Evolutionary conservation across 2,888 invertebrate genomes (phyloP), one percentile per base, ranked within the genome.

Genomic region (Pogonocherus hispidulus): DNA sequence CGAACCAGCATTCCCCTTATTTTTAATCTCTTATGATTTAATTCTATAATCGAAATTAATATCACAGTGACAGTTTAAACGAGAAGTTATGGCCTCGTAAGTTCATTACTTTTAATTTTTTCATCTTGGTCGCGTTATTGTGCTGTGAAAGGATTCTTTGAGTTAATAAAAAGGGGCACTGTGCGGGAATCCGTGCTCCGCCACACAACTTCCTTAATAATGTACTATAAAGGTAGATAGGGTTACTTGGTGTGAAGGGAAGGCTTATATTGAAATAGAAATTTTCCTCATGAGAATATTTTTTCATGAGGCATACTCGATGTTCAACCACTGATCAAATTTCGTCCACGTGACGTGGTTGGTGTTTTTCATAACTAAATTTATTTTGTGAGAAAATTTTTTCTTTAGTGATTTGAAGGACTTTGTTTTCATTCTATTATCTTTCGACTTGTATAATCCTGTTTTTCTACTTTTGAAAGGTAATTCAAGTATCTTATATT

Each of bases 181-280:
- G 11, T 32, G 32, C 32, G 32, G 32, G 32, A 32, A 32, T 32
- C 32, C 32, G 32, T 32, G 32, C 32, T n/a, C n/a, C n/a, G n/a
- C n/a, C n/a, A n/a, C 32, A 32, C 6, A 11, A 32, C 8, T 32
- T 11, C 9, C 11, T 9, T 32, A 6, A 32, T 32, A 32, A 32
- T 32, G 32, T 32, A 32, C 4, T 23, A 23, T 23, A 23, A 3
- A 6, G 6, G 32, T 32, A 32, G 32, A 11, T 32, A 32, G 32
- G 32, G 32, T 32, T 32, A 6, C 1, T 32, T 6, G 8, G 8
- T 11, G 32, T 32, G 32, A 32, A 11, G 11, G n/a, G n/a, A n/a
- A n/a, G n/a, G 11, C 32, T n/a, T 20, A 37, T 37, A 56, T 35
- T 35, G 56, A 56, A 44, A 56, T 19, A 19, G 22, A 37, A 56